Evolutionary conservation across 2,888 invertebrate species (phyloP).

Genomic region (Invenusta paracnida): DNA sequence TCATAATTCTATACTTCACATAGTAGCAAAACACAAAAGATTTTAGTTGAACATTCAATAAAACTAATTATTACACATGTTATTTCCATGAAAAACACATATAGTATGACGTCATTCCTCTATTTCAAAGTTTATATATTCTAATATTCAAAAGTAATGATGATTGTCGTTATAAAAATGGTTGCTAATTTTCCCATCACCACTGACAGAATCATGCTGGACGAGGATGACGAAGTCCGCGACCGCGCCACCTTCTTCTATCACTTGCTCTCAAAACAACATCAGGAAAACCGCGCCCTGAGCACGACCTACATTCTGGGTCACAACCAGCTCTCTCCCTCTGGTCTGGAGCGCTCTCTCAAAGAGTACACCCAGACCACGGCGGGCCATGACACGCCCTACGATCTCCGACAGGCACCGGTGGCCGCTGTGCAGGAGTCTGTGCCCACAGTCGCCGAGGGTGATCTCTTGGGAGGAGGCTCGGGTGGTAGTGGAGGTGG

Average conservation of each 20-base stretch:
- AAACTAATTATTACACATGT: too few species aligned
- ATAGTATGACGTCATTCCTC: too few species aligned
- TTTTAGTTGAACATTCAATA: too few species aligned
- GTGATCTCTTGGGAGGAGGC: background rate
- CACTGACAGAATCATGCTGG: slow-evolving; percentile 79
- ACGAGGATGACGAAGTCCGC: slow-evolving; percentile 94
- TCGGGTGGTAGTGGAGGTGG: background rate
- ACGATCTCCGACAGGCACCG: slow-evolving; percentile 80
- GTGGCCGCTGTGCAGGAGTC: slow-evolving; percentile 59
- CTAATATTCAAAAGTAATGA: too few species aligned
- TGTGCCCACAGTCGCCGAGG: slow-evolving; percentile 30
- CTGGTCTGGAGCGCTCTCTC: slow-evolving; percentile 80
- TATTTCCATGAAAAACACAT: too few species aligned
- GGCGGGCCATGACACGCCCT: slow-evolving; percentile 65
- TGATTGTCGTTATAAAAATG: background rate
- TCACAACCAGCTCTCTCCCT: slow-evolving; percentile 69
- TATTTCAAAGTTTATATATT: too few species aligned
- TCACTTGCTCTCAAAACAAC: slow-evolving; percentile 71
- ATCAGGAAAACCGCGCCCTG: slow-evolving; percentile 35
- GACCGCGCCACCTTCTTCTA: slow-evolving; percentile 95
- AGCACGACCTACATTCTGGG: slow-evolving; percentile 31
- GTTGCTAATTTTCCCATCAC: too few species aligned
- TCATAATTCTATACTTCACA: too few species aligned
- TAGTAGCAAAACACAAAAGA: too few species aligned
- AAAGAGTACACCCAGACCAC: slow-evolving; percentile 70